Evolutionary conservation across 2,113 vertebrate genomes (phyloP).

Genomic region (Ictidomys tridecemlineatus): DNA sequence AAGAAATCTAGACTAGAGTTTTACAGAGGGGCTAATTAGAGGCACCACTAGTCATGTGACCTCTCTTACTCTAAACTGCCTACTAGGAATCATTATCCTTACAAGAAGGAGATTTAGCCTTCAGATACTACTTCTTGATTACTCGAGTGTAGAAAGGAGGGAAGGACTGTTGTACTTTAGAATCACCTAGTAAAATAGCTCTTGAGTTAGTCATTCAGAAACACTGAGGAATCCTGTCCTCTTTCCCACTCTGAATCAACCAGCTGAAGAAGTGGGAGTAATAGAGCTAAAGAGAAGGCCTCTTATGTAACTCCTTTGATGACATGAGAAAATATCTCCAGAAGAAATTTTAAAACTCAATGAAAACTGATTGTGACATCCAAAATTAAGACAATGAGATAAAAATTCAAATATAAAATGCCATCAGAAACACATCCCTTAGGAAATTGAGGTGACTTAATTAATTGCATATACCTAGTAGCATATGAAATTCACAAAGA

Average conservation of each 20-base stretch:
- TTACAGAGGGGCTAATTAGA: conserved; percentile 43
- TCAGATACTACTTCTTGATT: conserved; percentile 42
- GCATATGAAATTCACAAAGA: conserved; percentile 47
- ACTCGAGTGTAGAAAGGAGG: conserved; percentile 27
- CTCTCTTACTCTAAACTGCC: conserved; percentile 46
- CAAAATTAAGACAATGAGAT: conserved; percentile 51
- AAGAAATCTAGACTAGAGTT: conserved; percentile 49
- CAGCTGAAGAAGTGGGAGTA: not conserved
- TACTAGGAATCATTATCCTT: conserved; percentile 43
- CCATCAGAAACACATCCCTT: not conserved
- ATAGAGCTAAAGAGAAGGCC: not conserved
- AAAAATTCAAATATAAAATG: conserved; percentile 57
- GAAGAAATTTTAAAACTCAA: not conserved
- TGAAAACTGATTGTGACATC: not conserved
- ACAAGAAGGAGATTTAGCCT: conserved; percentile 40
- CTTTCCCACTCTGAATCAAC: conserved; percentile 21
- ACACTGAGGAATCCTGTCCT: not conserved
- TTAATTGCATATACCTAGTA: not conserved
- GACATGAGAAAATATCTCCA: conserved; percentile 71
- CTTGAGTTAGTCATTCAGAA: conserved; percentile 45
- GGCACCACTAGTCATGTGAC: not conserved
- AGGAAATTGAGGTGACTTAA: conserved; percentile 42
- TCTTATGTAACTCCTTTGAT: conserved; percentile 54
- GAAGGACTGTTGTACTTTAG: not conserved
- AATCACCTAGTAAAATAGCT: not conserved